A percentile compares a stretch with the other conserved stretches of the same genome.
Conservation (phyloP, 2,113 vertebrate genomes). For the Dryoscopus gambensis region DNA sequence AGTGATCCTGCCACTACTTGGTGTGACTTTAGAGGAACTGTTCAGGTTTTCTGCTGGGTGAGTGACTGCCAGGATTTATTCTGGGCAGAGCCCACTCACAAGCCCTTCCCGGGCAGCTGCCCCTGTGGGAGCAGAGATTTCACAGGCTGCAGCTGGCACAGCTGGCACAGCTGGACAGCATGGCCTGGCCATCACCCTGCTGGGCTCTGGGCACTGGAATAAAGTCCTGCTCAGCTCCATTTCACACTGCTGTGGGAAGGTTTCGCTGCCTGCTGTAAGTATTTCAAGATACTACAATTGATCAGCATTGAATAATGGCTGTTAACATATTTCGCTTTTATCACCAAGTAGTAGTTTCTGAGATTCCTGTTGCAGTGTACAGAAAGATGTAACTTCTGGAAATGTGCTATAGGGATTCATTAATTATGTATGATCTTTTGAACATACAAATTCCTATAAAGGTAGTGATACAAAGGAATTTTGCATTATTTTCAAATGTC, state of each 20-base stretch:
- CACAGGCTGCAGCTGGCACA: background rate
- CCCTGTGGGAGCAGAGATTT: background rate
- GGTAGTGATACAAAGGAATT: background rate
- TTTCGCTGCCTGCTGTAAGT: background rate
- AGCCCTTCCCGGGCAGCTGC: background rate
- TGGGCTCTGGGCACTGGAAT: background rate
- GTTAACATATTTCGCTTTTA: background rate
- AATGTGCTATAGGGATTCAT: background rate
- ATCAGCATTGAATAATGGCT: background rate
- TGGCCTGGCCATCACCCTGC: background rate
- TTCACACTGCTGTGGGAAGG: background rate
- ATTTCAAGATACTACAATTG: background rate
- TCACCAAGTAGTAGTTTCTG: background rate
- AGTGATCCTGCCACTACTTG: background rate
- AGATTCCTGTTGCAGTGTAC: background rate
- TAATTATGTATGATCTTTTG: background rate
- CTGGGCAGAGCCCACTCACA: background rate
- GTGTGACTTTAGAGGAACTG: background rate
- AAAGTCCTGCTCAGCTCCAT: background rate
- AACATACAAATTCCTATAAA: background rate
- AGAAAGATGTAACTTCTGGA: background rate
- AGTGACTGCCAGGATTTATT: background rate
- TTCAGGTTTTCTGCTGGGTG: background rate
- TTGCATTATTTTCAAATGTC: background rate
- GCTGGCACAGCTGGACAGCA: background rate